phyloP scores from a whole-genome alignment of 2,888 invertebrate genomes.

The Baronia brevicornis region DNA sequence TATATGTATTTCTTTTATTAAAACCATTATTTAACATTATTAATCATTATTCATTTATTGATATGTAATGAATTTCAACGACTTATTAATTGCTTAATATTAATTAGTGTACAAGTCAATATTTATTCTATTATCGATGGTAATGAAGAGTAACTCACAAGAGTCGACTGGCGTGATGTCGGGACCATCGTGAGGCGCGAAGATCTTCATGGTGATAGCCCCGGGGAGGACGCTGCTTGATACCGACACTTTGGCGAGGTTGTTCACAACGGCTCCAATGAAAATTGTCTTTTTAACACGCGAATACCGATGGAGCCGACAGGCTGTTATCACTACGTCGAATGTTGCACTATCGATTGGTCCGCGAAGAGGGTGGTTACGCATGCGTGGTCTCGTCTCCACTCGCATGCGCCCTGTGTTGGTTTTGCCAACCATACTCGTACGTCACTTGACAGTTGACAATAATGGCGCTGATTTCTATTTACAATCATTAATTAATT shows the following conservation, averaged over 20 bases:
- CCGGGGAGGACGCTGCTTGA: slow-evolving; percentile 61
- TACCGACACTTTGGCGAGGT: slow-evolving; percentile 62
- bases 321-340: slow-evolving; percentile 54
- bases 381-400: slow-evolving; percentile 37
- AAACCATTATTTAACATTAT: no score
- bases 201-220: slow-evolving; percentile 69
- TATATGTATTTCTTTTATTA: background rate
- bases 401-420: slow-evolving; percentile 24
- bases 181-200: slow-evolving; percentile 72
- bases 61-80: no score
- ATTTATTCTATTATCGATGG: no score
- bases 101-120: no score
- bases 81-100: no score
- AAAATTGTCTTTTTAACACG: slow-evolving; percentile 31
- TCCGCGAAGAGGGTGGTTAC: slow-evolving; percentile 32
- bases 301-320: slow-evolving; percentile 50
- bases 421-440: slow-evolving; percentile 45
- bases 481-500: slow-evolving; percentile 27
- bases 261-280: slow-evolving; percentile 31
- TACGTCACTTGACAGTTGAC: slow-evolving; percentile 63
- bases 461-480: slow-evolving; percentile 22
- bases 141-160: slow-evolving; percentile 37
- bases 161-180: slow-evolving; percentile 75
- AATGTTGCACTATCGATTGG: slow-evolving; percentile 60
- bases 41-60: no score